Evolutionary conservation across 2,113 vertebrate genomes (phyloP), one percentile per base, ranked within the genome.

Genomic region (Camelus bactrianus): DNA sequence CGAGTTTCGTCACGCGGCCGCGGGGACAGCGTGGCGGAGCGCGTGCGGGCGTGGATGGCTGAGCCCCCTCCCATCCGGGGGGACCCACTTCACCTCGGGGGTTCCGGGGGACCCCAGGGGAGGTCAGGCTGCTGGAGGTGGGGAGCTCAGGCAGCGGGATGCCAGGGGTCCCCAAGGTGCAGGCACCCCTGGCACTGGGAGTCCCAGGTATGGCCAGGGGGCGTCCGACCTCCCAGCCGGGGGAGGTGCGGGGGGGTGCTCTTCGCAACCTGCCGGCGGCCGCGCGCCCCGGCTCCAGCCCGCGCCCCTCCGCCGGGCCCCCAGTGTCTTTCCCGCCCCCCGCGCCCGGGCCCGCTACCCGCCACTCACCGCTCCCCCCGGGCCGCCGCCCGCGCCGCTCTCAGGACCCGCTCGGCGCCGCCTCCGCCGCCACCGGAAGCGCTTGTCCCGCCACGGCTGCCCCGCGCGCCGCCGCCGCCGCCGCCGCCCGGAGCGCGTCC

Each of bases 361-460:
- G 35, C 64, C 2, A 96, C 96, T 96, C 94, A 96, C 97, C 94
- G 89, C 69, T 64, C 5, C 48, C 62, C 42, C 32, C 35, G 3
- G 83, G 73, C 93, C 19, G 32, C 91, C 5, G 54, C 95, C 65
- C 4, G 88, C n/a, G n/a, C 81, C 1, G 26, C 95, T 48, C 0
- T 30, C 88, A 30, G 17, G 9, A 72, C 76, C 65, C 0, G 6
- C 28, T 75, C 32, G 1, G 77, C 73, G 56, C 92, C 52, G 95
- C 88, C 97, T 85, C 79, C 1, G 26, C 86, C 16, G 24, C 75
- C 52, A n/a, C 97, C 95, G 95, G 97, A 97, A 96, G 70, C 75
- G 65, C 88, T 72, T 54, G 81, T 85, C 89, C 67, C 46, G 89
- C 93, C 72, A 15, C 58, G 0, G 35, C 58, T 20, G 67, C 75